A percentile compares a stretch with the other conserved stretches of the same genome.
These are phyloP conservation scores for Carapus acus DNA, from an alignment of 2,797 vertebrate species.

Conservation along the genomic window DNA sequence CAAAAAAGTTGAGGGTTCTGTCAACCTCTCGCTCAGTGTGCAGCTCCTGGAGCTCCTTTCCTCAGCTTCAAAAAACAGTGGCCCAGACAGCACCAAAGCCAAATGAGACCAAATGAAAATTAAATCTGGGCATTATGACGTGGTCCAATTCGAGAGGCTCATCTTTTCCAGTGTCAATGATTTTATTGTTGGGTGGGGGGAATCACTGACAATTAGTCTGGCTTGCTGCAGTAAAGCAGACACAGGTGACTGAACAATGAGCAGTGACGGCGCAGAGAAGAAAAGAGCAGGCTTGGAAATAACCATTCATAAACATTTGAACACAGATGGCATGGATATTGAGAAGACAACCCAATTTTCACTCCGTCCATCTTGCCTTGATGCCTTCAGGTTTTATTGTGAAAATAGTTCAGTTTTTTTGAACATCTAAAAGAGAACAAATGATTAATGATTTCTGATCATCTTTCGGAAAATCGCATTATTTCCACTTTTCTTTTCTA, in stretches of 20 bases:
- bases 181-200: slow-evolving; percentile 76
- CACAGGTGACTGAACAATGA: no score
- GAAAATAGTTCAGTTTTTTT: no score
- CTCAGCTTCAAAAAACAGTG: slow-evolving; percentile 22
- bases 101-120: slow-evolving; percentile 57
- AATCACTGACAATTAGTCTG: slow-evolving; percentile 82
- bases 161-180: slow-evolving; percentile 75
- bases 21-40: no score
- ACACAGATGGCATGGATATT: slow-evolving; percentile 31
- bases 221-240: slow-evolving; percentile 67
- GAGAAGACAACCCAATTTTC: slow-evolving; percentile 13
- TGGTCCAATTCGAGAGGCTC: slow-evolving; percentile 75
- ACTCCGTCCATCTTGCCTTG: not conserved
- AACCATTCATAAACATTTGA: slow-evolving; percentile 60
- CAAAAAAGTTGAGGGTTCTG: no score
- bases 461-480: no score
- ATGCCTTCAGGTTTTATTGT: slow-evolving; percentile 10
- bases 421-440: no score
- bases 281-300: slow-evolving; percentile 62
- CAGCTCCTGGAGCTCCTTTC: slow-evolving; percentile 51
- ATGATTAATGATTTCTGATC: no score
- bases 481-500: slow-evolving; percentile 24
- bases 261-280: no score
- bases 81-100: slow-evolving; percentile 14
- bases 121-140: slow-evolving; percentile 59